Evolutionary conservation across 2,797 vertebrate genomes (phyloP), one percentile per base, ranked within the genome.

Genomic region (Esox masquinongy): DNA sequence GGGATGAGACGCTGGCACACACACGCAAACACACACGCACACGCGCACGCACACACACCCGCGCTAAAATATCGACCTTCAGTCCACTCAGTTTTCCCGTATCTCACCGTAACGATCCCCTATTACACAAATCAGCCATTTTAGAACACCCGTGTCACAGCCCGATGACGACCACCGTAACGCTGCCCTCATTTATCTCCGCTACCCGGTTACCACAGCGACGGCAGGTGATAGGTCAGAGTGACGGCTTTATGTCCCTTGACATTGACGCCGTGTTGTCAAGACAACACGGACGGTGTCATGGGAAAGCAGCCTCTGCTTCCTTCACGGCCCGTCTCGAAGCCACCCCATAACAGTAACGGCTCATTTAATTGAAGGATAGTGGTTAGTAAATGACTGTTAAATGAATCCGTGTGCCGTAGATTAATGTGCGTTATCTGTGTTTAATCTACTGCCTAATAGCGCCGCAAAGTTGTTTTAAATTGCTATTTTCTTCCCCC

Each of bases 401-500:
- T 73, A 61, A 79, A 75, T 67, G 49, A 63, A 74, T 76, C 61
- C 16, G 64, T 75, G 70, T 70, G 76, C 22, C 61, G 34, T 36
- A 79, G 72, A 77, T 82, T 64, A 74, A 79, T 74, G 50, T 0
- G 17, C n/a, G 15, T 70, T 79, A 71, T 86, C 72, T 78, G 31
- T 70, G 36, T 82, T 67, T 81, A 78, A 86, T 80, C 51, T 70
- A 14, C 1, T 36, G 73, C 36, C 43, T 71, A 67, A 78, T 79
- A 24, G 61, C 73, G 24, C 36, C 15, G 59, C 66, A 75, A 77
- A 79, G 53, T 64, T n/a, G 17, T 66, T 75, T 72, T 39, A 70
- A 74, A 70, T 53, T 56, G 43, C 70, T 72, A 2, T 70, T 61
- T 68, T 74, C n/a, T 74, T 74, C 43, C 43, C 43, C 39, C 43